Evolutionary conservation across 1,140 invertebrate genomes (phyloP), one percentile per base, ranked within the genome.

Genomic region (Sesamia nonagrioides): DNA sequence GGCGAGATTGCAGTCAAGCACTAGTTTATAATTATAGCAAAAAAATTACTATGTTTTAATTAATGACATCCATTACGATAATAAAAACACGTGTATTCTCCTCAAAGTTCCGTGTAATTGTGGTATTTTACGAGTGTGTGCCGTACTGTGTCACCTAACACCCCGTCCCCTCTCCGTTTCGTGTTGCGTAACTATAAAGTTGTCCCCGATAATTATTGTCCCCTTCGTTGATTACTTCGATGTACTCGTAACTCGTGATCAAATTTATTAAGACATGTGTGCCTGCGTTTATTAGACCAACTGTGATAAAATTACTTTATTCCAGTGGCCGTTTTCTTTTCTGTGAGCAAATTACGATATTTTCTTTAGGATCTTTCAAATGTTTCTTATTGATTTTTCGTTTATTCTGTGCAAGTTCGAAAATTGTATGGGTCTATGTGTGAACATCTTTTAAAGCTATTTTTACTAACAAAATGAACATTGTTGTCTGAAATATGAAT

Each of bases 101-200:
- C 40, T 58, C 52, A 13, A 21, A 58, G 58, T 69, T 77, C 63
- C 52, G 21, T 42, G 76, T 73, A 69, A 77, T 77, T 69, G 52
- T 69, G 50, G 54, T 58, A 68, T 77, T 77, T 68, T 54, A 66
- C 75, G 75, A 68, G 18, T 77, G 35, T 56, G 61, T 77, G 68
- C 33, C 45, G 56, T 50, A 56, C 37, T 63, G 35, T 69, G 18
- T 69, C 48, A 68, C 52, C n/a, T 15, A 40, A 48, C 42, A 48
- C 48, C 42, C 37, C 42, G n/a, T 17, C 48, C n/a, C n/a, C 63
- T 45, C 72, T 40, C 60, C 60, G 15, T 40, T 77, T 40, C 74
- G 74, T 77, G 74, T 35, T 37, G 48, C 18, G 33, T 42, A 18
- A 66, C 60, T 35, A 52, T 77, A 54, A 72, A 72, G n/a, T 72